Evolutionary conservation across 2,797 vertebrate species (phyloP).

Genomic region (Macroramphosus scolopax): DNA sequence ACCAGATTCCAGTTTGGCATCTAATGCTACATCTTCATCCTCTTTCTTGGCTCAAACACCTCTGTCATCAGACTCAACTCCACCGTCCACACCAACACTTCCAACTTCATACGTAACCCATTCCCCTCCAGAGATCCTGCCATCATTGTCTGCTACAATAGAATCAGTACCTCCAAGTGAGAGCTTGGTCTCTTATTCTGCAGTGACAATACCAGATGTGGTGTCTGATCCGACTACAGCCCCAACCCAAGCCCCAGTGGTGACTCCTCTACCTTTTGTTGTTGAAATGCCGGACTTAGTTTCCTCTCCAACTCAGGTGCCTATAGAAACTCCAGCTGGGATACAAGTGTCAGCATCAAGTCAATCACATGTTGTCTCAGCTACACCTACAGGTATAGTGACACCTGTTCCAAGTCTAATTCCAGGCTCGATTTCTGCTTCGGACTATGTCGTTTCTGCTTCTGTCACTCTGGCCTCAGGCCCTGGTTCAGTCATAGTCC

Average conservation of each 20-base stretch:
- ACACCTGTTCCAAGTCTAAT: slow-evolving; percentile 20
- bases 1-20: slow-evolving; percentile 72
- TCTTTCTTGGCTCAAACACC: slow-evolving; percentile 69
- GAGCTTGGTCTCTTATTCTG: slow-evolving; percentile 6
- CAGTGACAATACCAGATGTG: slow-evolving; percentile 70
- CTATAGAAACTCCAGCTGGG: slow-evolving; percentile 38
- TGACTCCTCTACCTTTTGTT: slow-evolving; percentile 33
- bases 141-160: slow-evolving; percentile 27
- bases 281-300: slow-evolving; percentile 73
- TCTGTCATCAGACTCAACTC: slow-evolving; percentile 70
- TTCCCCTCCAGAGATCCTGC: slow-evolving; percentile 31
- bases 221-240: slow-evolving; percentile 53
- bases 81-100: slow-evolving; percentile 70
- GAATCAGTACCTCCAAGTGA: slow-evolving; percentile 13
- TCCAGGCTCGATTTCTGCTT: slow-evolving; percentile 19
- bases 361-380: slow-evolving; percentile 47
- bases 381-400: slow-evolving; percentile 23
- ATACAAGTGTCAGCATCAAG: slow-evolving; percentile 53
- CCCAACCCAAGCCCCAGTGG: slow-evolving; percentile 8
- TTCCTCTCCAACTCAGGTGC: slow-evolving; percentile 67
- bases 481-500: slow-evolving; percentile 61
- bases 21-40: slow-evolving; percentile 70
- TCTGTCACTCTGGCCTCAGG: slow-evolving; percentile 27
- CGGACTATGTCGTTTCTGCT: slow-evolving; percentile 22
- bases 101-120: slow-evolving; percentile 49